Evolutionary conservation across 2,113 vertebrate species (phyloP).

Genomic region (Miniopterus natalensis): DNA sequence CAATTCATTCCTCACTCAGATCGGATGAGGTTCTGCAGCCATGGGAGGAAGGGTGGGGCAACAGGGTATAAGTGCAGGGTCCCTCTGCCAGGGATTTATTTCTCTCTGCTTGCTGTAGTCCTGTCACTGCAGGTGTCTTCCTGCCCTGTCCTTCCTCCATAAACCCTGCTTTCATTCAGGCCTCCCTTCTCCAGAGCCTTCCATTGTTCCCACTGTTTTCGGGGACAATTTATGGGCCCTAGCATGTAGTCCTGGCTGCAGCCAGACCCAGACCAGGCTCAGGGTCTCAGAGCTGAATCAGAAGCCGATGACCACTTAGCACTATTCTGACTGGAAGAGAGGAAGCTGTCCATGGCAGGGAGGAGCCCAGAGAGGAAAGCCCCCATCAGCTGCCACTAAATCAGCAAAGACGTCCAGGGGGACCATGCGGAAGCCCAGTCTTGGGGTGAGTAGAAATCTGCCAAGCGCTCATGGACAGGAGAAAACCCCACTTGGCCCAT

Average conservation of each 20-base stretch:
- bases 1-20: constrained; percentile 69
- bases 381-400: neutral
- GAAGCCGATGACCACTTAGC: neutral
- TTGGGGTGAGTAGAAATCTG: neutral
- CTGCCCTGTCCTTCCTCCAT: neutral
- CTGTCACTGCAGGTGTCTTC: neutral
- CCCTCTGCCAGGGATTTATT: neutral
- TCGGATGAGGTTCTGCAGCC: neutral
- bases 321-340: neutral
- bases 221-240: neutral
- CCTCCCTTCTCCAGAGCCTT: neutral
- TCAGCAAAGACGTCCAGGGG: neutral
- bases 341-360: neutral
- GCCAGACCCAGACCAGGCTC: neutral
- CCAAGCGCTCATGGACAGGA: neutral
- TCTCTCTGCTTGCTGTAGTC: neutral
- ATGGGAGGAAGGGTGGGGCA: neutral
- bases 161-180: neutral
- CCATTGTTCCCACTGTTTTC: neutral
- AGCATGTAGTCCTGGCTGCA: neutral
- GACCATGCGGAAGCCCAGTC: neutral
- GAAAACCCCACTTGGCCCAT: neutral
- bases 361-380: neutral
- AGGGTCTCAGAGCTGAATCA: neutral
- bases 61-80: accelerated